Conservation (phyloP, 2,113 vertebrate species). For the Marmota monax region DNA sequence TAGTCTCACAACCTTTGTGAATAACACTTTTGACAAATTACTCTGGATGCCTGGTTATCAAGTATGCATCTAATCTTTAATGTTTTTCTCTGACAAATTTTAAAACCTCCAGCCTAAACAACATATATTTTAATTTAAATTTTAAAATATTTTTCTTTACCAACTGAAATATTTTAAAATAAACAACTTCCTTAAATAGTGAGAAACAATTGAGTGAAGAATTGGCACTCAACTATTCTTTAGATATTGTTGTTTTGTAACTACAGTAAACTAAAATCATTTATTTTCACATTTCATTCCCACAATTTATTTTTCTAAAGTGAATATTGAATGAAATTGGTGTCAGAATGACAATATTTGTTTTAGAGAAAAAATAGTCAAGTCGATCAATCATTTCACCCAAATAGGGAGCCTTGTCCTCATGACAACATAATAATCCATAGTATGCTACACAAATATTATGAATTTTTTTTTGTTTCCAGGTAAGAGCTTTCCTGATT, state of each 20-base stretch:
- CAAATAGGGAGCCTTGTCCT: background rate
- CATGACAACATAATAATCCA: background rate
- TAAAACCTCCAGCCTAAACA: conserved; percentile 8
- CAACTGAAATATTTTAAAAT: conserved; percentile 18
- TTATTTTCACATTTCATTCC: background rate
- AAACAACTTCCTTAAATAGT: background rate
- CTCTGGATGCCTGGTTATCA: background rate
- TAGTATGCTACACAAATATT: background rate
- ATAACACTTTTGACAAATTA: conserved; percentile 51
- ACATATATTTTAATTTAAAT: conserved; percentile 35
- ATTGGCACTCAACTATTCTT: background rate
- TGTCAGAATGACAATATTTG: background rate
- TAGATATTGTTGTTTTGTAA: background rate
- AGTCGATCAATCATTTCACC: background rate
- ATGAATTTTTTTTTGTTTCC: background rate
- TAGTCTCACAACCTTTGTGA: background rate
- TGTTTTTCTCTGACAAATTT: background rate
- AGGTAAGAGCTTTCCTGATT: conserved; percentile 61
- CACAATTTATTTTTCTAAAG: conserved; percentile 46
- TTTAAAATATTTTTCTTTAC: background rate
- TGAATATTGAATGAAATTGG: conserved; percentile 34
- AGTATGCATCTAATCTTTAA: background rate
- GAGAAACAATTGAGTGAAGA: background rate
- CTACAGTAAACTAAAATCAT: conserved; percentile 5
- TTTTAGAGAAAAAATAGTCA: background rate